These are phyloP conservation scores for Clepsis dumicolana DNA, from an alignment of 2,888 invertebrate genomes.

Conservation along the genomic window DNA sequence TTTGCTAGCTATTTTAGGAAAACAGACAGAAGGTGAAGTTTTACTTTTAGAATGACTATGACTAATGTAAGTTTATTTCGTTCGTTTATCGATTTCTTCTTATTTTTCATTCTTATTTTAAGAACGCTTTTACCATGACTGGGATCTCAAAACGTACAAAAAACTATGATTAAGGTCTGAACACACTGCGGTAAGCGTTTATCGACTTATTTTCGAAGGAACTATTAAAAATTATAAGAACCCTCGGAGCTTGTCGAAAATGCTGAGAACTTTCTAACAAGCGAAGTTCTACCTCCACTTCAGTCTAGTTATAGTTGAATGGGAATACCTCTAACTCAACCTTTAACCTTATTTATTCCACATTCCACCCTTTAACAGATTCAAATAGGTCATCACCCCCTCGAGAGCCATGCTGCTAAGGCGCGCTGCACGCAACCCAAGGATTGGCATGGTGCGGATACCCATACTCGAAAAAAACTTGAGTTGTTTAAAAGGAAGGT, in stretches of 20 bases:
- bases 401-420: conserved; percentile 26
- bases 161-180: not conserved
- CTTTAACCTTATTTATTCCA: conserved; percentile 26
- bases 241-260: conserved; percentile 26
- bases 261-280: conserved; percentile 29
- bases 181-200: not conserved
- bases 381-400: conserved; percentile 39
- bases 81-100: too few species aligned
- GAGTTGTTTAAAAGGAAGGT: too few species aligned
- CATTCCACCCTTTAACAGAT: conserved; percentile 27
- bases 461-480: not conserved
- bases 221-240: conserved; percentile 24
- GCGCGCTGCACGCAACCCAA: not conserved
- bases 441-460: conserved; percentile 6
- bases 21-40: not conserved
- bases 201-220: conserved; percentile 6
- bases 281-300: conserved; percentile 13
- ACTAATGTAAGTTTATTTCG: too few species aligned
- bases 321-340: conserved; percentile 4
- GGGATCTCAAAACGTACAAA: too few species aligned
- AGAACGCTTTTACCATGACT: too few species aligned
- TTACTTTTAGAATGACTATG: not conserved
- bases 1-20: not conserved
- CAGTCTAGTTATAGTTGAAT: conserved; percentile 25
- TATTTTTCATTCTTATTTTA: too few species aligned